Evolutionary conservation across 2,797 vertebrate genomes (phyloP), one percentile per base, ranked within the genome.

Genomic region (Arctocebus calabarensis): DNA sequence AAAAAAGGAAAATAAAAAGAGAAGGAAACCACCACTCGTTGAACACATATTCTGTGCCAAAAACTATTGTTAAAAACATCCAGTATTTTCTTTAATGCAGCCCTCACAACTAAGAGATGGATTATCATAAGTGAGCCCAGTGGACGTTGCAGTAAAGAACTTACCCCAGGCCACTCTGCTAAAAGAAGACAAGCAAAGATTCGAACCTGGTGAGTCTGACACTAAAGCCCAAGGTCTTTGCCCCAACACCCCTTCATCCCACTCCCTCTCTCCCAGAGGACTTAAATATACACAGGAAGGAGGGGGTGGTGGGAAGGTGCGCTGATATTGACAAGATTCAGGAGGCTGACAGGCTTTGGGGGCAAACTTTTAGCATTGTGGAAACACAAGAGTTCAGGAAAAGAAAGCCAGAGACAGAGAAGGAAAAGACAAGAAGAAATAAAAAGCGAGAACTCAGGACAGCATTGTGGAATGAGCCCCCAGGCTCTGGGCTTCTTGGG

Each of bases 281-380:
- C 25, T 12, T 23, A 3, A 0, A 11, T 8, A 7, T 10, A 3
- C n/a, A 25, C 20, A 7, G 64, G 79, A 70, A 23, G 66, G 34
- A 11, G 11, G 22, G 3, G 48, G 22, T n/a, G n/a, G 9, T 4
- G 32, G 62, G n/a, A 45, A n/a, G 3, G 0, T 0, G 17, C 16
- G 25, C 57, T 11, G 52, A n/a, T 6, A 70, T 0, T 3, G 77
- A 40, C 55, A 25, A 16, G 52, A 40, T 14, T 37, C 34, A 25
- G 43, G 20, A 27, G 29, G 23, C 2, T 29, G n/a, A 20, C 34
- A 5, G 7, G n/a, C 25, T 88, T 87, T 78, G 25, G 64, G 32
- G 48, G 34, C 88, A 77, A 48, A 81, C 11, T 70, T 32, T 32
- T 43, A 59, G 57, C 71, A 11, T 0, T 4, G 25, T 57, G 32